phyloP scores from a whole-genome alignment of 64 coral and sea anemone genomes.

The Hydrozoanthus tunicans region DNA sequence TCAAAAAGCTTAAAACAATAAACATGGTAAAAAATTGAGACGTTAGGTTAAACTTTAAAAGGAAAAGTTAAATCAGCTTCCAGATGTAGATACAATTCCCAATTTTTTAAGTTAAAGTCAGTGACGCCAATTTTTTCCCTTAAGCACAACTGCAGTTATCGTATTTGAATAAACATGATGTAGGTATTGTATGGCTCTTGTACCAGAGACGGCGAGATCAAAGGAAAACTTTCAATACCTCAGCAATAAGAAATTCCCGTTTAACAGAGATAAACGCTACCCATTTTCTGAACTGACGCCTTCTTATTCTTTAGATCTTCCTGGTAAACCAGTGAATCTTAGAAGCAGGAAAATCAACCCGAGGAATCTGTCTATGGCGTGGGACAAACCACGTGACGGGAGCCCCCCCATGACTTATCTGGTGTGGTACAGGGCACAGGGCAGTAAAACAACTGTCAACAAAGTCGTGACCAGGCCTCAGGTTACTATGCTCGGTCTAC shows the following conservation, averaged over 20 bases:
- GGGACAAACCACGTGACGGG: constrained; percentile 40
- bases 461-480: constrained; percentile 22
- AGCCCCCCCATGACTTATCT: background rate
- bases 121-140: too few relatives aligned
- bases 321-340: constrained; percentile 11
- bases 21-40: too few relatives aligned
- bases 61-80: too few relatives aligned
- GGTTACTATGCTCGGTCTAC: background rate
- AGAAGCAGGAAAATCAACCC: background rate
- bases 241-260: background rate
- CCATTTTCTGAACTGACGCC: background rate
- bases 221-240: background rate
- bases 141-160: too few relatives aligned
- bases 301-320: constrained; percentile 13
- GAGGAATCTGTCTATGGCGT: constrained; percentile 3
- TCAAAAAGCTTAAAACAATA: too few relatives aligned
- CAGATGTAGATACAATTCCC: too few relatives aligned
- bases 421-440: constrained; percentile 41
- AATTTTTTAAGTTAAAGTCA: too few relatives aligned
- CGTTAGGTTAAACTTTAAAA: too few relatives aligned
- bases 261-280: too few relatives aligned
- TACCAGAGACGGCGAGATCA: background rate
- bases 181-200: too few relatives aligned
- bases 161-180: too few relatives aligned
- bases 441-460: background rate